Percentiles rank a stretch among this genome's conserved stretches.
phyloP scores from a whole-genome alignment of 1,140 invertebrate genomes.

The Pachyrhynchus sulphureomaculatus region DNA sequence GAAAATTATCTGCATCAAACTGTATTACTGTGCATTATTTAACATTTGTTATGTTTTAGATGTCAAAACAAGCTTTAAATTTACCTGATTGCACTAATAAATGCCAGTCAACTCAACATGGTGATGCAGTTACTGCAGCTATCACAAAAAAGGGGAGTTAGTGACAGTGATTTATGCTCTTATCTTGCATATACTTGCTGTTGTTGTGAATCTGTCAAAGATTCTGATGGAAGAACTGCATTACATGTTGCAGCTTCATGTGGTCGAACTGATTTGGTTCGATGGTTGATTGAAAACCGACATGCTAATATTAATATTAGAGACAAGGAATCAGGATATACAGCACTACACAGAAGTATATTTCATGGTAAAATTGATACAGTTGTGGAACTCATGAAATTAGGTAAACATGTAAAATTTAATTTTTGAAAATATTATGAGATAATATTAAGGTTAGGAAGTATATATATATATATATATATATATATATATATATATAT shows the following conservation, averaged over 20 bases:
- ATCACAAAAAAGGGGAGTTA: conserved; percentile 61
- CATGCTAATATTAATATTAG: conserved; percentile 62
- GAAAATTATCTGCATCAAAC: too few species aligned
- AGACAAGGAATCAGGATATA: conserved; percentile 74
- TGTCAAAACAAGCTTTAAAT: conserved; percentile 6
- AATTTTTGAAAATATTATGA: background rate
- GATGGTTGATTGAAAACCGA: conserved; percentile 65
- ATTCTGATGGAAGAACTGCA: conserved; percentile 62
- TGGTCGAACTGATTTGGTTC: conserved; percentile 62
- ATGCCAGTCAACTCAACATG: conserved; percentile 64
- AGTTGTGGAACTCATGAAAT: conserved; percentile 64
- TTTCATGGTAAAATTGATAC: conserved; percentile 74
- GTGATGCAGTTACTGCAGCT: conserved; percentile 59
- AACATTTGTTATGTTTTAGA: too few species aligned
- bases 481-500: too few species aligned
- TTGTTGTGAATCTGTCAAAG: conserved; percentile 59
- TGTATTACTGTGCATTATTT: too few species aligned
- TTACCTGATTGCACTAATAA: conserved; percentile 53
- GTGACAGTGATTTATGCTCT: conserved; percentile 57
- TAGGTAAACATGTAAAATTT: conserved; percentile 46
- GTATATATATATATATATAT: too few species aligned
- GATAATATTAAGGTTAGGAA: background rate
- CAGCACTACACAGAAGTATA: conserved; percentile 70
- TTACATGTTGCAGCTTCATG: conserved; percentile 70
- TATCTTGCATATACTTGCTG: conserved; percentile 61